Base-by-base conservation (phyloP, 2,888 invertebrate genomes). In the Pilophorus perplexus region DNA sequence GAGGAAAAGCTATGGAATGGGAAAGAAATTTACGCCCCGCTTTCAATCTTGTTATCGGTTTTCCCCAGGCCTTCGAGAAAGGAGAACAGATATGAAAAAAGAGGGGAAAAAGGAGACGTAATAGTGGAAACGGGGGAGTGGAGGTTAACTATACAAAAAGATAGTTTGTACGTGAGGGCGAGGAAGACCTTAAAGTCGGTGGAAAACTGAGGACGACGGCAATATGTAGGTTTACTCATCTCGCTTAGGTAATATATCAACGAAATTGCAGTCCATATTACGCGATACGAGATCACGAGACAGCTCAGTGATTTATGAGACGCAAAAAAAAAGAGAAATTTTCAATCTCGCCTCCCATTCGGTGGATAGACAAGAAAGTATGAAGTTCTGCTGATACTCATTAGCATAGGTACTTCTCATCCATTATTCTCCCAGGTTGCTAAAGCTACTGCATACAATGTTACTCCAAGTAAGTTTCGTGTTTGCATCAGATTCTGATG, bases 191-290 rank as follows among this genome's bases (percentile, higher is more conserved):
- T 38, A 12, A 22, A 40, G 38, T n/a, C 27, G 42, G 22, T 55
- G 38, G 37, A 16, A 55, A 54, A 54, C 33, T 54, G 55, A 20
- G 55, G 42, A 59, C 42, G 59, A 59, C 27, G 22, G 59, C 59
- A 59, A 59, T 59, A 59, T 59, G 59, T 59, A 42, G 42, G 20
- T 40, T 22, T 25, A 12, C 28, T 25, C 16, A n/a, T 10, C 44
- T 42, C 27, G 25, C 20, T 40, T 59, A 42, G 40, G 59, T 59
- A 59, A 59, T 59, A 59, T 59, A 59, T 59, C 59, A 59, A 59
- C 40, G 27, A 42, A 59, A 42, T 59, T 40, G 59, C 59, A 59
- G 42, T 42, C 14, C 52, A 28, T 52, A 52, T 52, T 59, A 59
- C 42, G 59, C 25, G 59, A 59, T 59, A 59, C 25, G 25, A 42